Conservation (phyloP, 2,888 invertebrate species). For the Ennomos fuscantarius region DNA sequence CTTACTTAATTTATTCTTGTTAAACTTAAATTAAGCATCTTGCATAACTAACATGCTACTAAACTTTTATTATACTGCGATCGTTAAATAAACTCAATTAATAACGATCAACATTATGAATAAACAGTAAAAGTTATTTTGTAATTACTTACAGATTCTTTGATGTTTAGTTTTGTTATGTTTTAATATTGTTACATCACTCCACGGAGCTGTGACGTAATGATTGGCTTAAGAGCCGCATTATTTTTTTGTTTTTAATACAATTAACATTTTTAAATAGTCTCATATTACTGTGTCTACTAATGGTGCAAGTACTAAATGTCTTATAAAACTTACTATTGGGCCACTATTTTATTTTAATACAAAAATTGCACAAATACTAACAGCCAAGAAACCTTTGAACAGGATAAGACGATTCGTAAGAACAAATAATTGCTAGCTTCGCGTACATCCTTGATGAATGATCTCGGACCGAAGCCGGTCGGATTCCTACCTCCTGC, state of each 20-base stretch:
- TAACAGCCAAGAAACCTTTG: background rate
- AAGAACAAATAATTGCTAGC: conserved; percentile 28
- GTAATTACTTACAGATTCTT: conserved; percentile 13
- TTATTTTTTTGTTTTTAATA: conserved; percentile 1
- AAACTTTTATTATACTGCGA: conserved; percentile 12
- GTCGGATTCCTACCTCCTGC: conserved; percentile 32
- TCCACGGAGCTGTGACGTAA: background rate
- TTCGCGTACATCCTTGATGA: conserved; percentile 28
- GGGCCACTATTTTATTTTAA: too few species aligned
- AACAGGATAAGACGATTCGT: conserved; percentile 4
- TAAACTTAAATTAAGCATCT: conserved; percentile 2
- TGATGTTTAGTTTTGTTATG: conserved; percentile 10
- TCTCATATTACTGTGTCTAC: too few species aligned
- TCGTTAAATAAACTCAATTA: conserved; percentile 14
- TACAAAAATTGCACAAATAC: background rate
- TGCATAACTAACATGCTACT: conserved; percentile 16
- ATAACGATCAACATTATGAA: conserved; percentile 12
- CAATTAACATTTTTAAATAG: background rate
- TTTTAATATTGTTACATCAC: conserved; percentile 12
- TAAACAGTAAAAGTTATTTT: conserved; percentile 11
- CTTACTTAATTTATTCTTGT: background rate
- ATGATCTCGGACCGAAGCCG: conserved; percentile 25
- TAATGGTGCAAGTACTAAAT: too few species aligned
- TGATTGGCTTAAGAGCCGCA: background rate
- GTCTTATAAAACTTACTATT: too few species aligned